phyloP scores from a whole-genome alignment of 2,113 vertebrate species.

The Misgurnus mizolepis region DNA sequence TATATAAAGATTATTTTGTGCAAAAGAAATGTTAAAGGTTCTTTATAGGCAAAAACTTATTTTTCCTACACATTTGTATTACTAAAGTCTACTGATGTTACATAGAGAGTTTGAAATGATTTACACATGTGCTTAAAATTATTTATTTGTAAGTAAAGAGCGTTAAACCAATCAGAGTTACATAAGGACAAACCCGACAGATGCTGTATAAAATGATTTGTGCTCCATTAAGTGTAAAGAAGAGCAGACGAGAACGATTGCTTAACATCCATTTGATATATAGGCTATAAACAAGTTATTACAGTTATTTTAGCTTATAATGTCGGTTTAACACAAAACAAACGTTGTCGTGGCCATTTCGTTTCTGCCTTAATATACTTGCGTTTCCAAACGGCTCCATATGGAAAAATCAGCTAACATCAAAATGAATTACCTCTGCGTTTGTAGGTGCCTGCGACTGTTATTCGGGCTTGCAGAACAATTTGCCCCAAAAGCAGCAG shows the following conservation, averaged over 20 bases:
- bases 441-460: neutral
- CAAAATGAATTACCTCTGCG: constrained; percentile 47
- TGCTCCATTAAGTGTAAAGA: neutral
- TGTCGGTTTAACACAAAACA: neutral
- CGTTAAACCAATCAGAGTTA: neutral
- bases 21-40: too few relatives aligned
- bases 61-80: too few relatives aligned
- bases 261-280: neutral
- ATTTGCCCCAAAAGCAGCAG: constrained; percentile 22
- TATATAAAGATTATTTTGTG: too few relatives aligned
- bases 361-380: neutral
- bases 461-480: constrained; percentile 25
- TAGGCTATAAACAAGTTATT: neutral
- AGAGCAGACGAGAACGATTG: neutral
- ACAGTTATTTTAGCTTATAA: neutral
- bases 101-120: neutral
- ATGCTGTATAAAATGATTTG: neutral
- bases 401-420: neutral
- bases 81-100: neutral
- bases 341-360: constrained; percentile 1
- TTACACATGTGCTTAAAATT: neutral
- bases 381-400: neutral
- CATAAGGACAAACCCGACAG: too few relatives aligned
- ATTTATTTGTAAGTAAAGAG: neutral
- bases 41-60: too few relatives aligned